These are phyloP conservation scores for Melanaphis sacchari DNA, from an alignment of 1,140 invertebrate species.

Conservation along the genomic window DNA sequence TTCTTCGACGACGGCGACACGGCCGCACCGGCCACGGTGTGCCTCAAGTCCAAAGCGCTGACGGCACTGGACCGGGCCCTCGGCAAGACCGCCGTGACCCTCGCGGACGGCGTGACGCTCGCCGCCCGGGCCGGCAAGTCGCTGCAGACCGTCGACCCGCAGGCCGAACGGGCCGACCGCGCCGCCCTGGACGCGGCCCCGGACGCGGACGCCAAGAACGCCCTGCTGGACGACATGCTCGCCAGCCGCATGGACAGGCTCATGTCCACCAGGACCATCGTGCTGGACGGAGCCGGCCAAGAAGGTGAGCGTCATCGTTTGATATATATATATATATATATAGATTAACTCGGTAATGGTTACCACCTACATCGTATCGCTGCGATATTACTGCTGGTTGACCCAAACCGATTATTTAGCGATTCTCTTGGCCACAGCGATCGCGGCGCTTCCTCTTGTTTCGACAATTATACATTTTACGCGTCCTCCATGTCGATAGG, in stretches of 20 bases:
- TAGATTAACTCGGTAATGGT: too few species aligned
- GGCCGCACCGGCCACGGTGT: background rate
- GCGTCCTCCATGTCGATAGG: too few species aligned
- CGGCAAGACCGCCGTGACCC: background rate
- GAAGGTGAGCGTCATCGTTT: slow-evolving; percentile 32
- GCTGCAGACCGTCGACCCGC: background rate
- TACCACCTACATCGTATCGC: too few species aligned
- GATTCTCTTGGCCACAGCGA: too few species aligned
- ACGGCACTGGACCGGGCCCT: slow-evolving; percentile 9
- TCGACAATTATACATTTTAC: too few species aligned
- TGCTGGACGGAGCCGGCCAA: slow-evolving; percentile 20
- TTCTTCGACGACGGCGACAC: background rate
- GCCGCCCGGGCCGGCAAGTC: slow-evolving; percentile 30
- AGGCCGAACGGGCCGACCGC: background rate
- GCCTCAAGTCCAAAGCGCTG: slow-evolving; percentile 39
- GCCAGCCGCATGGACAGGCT: slow-evolving; percentile 28
- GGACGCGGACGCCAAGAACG: slow-evolving; percentile 18
- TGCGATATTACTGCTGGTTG: too few species aligned
- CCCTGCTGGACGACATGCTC: slow-evolving; percentile 24
- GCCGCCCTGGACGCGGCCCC: background rate
- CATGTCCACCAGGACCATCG: slow-evolving; percentile 22
- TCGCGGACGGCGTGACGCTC: background rate
- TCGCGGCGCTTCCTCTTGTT: too few species aligned
- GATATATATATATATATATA: too few species aligned
- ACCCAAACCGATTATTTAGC: too few species aligned